Evolutionary conservation across 2,888 invertebrate genomes (phyloP), one percentile per base, ranked within the genome.

Genomic region (Gastrophysa polygoni): DNA sequence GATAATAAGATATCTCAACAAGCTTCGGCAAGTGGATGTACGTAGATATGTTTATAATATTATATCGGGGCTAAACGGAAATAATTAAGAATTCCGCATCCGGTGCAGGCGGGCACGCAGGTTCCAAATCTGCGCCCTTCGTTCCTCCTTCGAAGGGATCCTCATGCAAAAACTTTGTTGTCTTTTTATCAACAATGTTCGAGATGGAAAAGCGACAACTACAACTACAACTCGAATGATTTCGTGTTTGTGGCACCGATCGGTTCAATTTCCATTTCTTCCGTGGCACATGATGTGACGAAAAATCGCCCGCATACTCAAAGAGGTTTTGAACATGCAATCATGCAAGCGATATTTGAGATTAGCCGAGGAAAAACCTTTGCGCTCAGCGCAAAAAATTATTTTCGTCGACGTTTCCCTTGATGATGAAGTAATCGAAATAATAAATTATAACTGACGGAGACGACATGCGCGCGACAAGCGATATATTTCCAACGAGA

Each of bases 1-100:
- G 10, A 52, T 52, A 52, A 52, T 52, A 24, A 18, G 18, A 52
- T 52, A 17, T 52, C 18, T 52, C 38, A 14, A 34, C 51, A 52
- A 20, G 28, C 24, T 52, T 34, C 21, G 18, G 16, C 18, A 34
- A 38, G 24, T 24, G 7, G 24, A 5, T 24, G 24, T 3, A 24
- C 7, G 24, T 5, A 24, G 24, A 24, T 24, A 24, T 24, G 24
- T 5, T 5, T 7, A 7, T 5, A 24, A 24, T 24, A 24, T 2
- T 32, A 32, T 32, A 5, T 7, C 32, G 2, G 10, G 32, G 32
- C 32, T n/a, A 32, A 32, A 38, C 38, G 14, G 14, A 1, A 38
- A n/a, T 38, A 38, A 38, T 38, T 38, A 38, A 38, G 14, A 14
- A 32, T 32, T 11, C 8, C 10, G 32, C 32, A 32, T 32, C 32